These are phyloP conservation scores for Zenarchopterus dispar DNA, from an alignment of 2,797 vertebrate species.

Conservation along the genomic window DNA sequence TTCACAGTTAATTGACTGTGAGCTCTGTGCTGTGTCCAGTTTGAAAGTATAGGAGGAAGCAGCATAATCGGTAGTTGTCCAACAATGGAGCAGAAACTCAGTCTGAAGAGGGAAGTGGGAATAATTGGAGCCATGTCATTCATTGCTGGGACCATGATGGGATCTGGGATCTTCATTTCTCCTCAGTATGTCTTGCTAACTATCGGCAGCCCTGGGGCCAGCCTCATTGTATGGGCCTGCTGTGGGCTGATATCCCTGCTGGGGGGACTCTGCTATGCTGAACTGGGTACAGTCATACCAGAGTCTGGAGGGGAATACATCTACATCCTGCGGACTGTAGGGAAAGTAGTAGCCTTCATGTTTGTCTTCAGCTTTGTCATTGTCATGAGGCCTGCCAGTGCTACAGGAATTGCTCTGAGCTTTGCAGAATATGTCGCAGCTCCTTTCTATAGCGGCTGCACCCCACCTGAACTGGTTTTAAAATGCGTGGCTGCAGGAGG, in stretches of 20 bases:
- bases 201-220: constrained; percentile 86
- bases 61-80: neutral
- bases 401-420: constrained; percentile 82
- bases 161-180: constrained; percentile 89
- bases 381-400: constrained; percentile 82
- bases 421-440: constrained; percentile 82
- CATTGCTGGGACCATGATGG: constrained; percentile 86
- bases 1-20: neutral
- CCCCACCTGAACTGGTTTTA: constrained; percentile 67
- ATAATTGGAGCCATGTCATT: constrained; percentile 85
- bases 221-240: constrained; percentile 83
- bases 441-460: constrained; percentile 81
- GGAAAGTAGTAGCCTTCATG: constrained; percentile 84
- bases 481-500: constrained; percentile 77
- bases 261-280: constrained; percentile 85
- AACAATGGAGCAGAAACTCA: constrained; percentile 54
- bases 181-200: constrained; percentile 83
- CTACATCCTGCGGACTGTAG: constrained; percentile 85
- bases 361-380: constrained; percentile 79
- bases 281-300: constrained; percentile 86
- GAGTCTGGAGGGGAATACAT: constrained; percentile 88
- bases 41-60: neutral
- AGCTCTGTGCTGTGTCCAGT: neutral
- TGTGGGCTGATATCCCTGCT: constrained; percentile 83
- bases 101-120: constrained; percentile 83